A percentile compares a stretch with the other conserved stretches of the same genome.
These are phyloP conservation scores for Stichopus horrens DNA, from an alignment of 53 echinoderm and acorn worm species.

Conservation along the genomic window DNA sequence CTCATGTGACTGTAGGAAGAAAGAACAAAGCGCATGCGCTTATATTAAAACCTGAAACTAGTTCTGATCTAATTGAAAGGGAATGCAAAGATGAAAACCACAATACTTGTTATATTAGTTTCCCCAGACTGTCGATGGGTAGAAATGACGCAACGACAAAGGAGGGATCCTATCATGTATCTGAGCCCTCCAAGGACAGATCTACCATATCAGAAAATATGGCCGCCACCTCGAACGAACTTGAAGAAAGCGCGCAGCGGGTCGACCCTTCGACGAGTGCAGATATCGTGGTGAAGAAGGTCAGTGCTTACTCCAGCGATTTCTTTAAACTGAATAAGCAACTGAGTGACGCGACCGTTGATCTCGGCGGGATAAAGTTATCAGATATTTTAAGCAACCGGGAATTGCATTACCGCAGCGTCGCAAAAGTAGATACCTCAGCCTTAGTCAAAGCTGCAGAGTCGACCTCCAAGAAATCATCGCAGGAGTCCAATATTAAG, in stretches of 20 bases:
- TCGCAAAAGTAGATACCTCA: neutral
- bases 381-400: slow-evolving; percentile 15
- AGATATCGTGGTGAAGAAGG: neutral
- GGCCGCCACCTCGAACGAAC: neutral
- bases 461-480: neutral
- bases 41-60: neutral
- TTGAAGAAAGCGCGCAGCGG: neutral
- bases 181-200: neutral
- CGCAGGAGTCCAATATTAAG: no score
- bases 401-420: neutral
- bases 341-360: neutral
- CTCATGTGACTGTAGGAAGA: neutral
- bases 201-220: neutral
- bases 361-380: slow-evolving; percentile 17
- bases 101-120: slow-evolving; percentile 25
- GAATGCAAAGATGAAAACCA: slow-evolving; percentile 1
- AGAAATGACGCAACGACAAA: neutral
- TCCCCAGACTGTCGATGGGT: neutral
- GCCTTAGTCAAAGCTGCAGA: no score
- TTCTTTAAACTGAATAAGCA: slow-evolving; percentile 13
- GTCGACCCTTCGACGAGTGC: neutral
- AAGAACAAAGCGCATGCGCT: neutral
- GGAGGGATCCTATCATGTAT: neutral
- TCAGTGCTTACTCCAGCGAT: slow-evolving; percentile 14
- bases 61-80: neutral